Percentiles rank a stretch among this genome's conserved stretches.
These are phyloP conservation scores for Heliornis fulica DNA, from an alignment of 2,113 vertebrate species.

Conservation along the genomic window DNA sequence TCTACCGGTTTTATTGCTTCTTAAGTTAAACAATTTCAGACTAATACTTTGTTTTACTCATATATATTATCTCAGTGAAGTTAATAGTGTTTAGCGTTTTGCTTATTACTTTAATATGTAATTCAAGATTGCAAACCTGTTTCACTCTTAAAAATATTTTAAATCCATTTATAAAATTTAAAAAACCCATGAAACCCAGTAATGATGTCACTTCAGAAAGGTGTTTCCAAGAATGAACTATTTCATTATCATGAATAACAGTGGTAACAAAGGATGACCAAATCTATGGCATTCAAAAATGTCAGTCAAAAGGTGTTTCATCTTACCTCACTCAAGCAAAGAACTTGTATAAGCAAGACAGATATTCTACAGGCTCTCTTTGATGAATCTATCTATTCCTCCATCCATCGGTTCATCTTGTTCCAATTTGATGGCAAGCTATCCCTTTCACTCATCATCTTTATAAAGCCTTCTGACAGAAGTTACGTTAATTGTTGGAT, in stretches of 20 bases:
- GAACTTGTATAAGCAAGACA: not conserved
- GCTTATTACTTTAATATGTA: not conserved
- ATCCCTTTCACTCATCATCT: not conserved
- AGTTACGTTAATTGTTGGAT: conserved; percentile 13
- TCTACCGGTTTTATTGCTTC: not conserved
- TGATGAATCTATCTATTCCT: not conserved
- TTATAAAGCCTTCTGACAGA: conserved; percentile 8
- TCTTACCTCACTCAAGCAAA: not conserved
- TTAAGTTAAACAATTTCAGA: not conserved
- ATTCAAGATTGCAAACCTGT: not conserved
- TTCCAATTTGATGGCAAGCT: conserved; percentile 20
- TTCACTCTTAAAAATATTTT: not conserved
- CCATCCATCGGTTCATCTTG: not conserved
- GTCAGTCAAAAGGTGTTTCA: not conserved
- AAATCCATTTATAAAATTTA: not conserved
- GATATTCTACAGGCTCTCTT: not conserved
- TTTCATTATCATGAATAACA: not conserved
- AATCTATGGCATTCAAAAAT: not conserved
- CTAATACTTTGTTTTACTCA: not conserved
- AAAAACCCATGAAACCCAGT: not conserved
- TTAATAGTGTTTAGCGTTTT: not conserved
- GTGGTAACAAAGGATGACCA: not conserved
- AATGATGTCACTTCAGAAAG: not conserved
- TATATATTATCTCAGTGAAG: not conserved
- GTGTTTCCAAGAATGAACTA: conserved; percentile 5